These are phyloP conservation scores for Amyelois transitella DNA, from an alignment of 1,140 invertebrate genomes.

Conservation along the genomic window DNA sequence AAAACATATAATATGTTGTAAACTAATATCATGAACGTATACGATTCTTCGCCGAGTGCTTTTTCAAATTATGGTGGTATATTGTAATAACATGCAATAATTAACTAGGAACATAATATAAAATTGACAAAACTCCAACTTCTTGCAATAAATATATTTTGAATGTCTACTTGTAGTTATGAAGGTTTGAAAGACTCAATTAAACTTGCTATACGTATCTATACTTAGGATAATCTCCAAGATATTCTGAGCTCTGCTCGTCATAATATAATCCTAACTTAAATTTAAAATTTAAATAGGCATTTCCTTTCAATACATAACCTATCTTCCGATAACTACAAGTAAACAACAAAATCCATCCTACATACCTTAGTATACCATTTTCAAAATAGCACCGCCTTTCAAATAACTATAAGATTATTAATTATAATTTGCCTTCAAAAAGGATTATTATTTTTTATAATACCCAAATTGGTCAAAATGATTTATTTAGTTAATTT, in stretches of 20 bases:
- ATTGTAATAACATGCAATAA: constrained; percentile 10
- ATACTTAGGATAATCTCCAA: neutral
- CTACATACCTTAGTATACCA: constrained; percentile 52
- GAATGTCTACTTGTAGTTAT: constrained; percentile 3
- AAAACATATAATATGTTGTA: too few relatives aligned
- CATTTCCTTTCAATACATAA: neutral
- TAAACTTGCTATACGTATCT: neutral
- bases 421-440: constrained; percentile 14
- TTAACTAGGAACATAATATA: constrained; percentile 53
- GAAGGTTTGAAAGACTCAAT: neutral
- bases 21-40: too few relatives aligned
- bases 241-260: neutral
- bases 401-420: constrained; percentile 39
- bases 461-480: constrained; percentile 25
- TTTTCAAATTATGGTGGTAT: neutral
- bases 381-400: constrained; percentile 65
- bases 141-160: constrained; percentile 30
- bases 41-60: too few relatives aligned
- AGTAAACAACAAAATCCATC: constrained; percentile 35
- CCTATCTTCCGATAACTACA: constrained; percentile 13
- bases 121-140: constrained; percentile 58
- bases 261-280: neutral
- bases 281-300: neutral
- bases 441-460: constrained; percentile 21
- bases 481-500: neutral